A percentile compares a stretch with the other conserved stretches of the same genome.
Evolutionary conservation across 2,797 vertebrate species (phyloP).

Genomic region (Nyctalus aviator): DNA sequence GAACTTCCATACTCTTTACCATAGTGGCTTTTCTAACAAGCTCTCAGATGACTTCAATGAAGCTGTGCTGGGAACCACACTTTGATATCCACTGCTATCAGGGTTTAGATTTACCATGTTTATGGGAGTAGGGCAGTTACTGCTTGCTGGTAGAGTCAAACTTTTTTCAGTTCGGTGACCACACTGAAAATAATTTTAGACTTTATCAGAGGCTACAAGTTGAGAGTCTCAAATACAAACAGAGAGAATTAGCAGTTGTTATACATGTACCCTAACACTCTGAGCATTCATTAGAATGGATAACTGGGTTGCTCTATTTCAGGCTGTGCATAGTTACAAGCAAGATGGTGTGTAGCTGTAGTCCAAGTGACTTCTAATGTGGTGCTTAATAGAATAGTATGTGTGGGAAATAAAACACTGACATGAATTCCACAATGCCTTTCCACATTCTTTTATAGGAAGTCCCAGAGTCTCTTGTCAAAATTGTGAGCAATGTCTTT

Average conservation of each 20-base stretch:
- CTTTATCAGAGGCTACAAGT: background rate
- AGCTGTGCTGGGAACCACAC: background rate
- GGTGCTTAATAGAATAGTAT: background rate
- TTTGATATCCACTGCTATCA: background rate
- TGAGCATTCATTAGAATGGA: background rate
- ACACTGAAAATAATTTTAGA: conserved; percentile 9
- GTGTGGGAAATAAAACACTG: background rate
- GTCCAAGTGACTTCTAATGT: background rate
- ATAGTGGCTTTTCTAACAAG: background rate
- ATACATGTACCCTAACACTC: background rate
- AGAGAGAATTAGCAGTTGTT: background rate
- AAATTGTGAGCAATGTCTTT: background rate
- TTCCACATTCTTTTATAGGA: background rate
- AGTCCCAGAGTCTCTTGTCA: background rate
- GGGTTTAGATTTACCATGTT: background rate
- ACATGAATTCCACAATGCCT: background rate
- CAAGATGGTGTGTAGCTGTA: background rate
- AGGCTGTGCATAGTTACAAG: background rate
- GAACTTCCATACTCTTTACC: background rate
- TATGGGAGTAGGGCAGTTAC: background rate
- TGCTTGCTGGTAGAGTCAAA: background rate
- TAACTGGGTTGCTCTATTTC: background rate
- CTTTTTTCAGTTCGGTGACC: background rate
- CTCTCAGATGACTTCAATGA: background rate
- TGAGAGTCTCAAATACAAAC: background rate